Evolutionary conservation across 2,113 vertebrate species (phyloP).

Genomic region (Micromys minutus): DNA sequence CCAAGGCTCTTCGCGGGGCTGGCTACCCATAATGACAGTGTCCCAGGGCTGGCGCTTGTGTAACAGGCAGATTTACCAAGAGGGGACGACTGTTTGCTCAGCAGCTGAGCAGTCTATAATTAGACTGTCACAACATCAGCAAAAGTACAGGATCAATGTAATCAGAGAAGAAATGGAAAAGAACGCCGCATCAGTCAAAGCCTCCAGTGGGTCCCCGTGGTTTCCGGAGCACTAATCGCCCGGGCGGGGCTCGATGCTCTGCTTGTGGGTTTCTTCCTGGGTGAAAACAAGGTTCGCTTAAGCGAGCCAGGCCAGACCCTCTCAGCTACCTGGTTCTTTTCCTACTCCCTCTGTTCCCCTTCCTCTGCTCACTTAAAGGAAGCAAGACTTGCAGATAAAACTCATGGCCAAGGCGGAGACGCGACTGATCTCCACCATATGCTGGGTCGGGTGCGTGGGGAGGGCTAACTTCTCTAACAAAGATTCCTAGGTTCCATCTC

Average conservation of each 20-base stretch:
- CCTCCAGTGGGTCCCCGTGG: constrained; percentile 64
- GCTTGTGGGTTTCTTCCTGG: constrained; percentile 60
- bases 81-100: constrained; percentile 77
- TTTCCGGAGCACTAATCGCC: constrained; percentile 70
- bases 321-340: neutral
- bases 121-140: constrained; percentile 81
- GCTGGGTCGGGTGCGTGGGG: no score
- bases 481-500: neutral
- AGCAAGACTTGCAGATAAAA: neutral
- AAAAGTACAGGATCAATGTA: constrained; percentile 80
- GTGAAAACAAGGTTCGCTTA: neutral
- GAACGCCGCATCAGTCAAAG: constrained; percentile 64
- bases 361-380: neutral
- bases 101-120: constrained; percentile 79
- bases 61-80: constrained; percentile 74
- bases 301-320: neutral
- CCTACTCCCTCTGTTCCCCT: neutral
- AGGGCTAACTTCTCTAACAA: neutral
- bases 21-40: constrained; percentile 56
- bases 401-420: neutral
- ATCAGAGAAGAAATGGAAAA: constrained; percentile 81
- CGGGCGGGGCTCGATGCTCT: neutral
- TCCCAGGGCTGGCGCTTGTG: constrained; percentile 65
- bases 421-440: neutral
- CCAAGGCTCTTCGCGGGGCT: neutral